phyloP scores from a whole-genome alignment of 1,140 invertebrate genomes.

The Platyscapa corneri region DNA sequence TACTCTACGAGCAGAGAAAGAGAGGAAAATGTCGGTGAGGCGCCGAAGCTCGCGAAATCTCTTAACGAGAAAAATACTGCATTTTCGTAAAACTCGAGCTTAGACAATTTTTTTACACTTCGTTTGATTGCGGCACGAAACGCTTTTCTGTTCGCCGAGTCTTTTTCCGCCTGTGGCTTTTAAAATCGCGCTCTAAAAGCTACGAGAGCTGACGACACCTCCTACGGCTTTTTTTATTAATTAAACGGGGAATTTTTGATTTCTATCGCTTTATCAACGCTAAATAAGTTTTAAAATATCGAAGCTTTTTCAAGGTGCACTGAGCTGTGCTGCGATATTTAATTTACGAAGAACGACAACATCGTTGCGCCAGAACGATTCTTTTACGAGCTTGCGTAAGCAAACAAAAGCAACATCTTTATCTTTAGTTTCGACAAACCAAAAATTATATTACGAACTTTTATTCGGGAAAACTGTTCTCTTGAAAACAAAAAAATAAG shows the following conservation, averaged over 20 bases:
- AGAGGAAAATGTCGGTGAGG: slow-evolving; percentile 20
- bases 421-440: too few relatives aligned
- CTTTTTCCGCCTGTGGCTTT: neutral
- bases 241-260: neutral
- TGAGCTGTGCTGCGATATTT: neutral
- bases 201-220: neutral
- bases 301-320: too few relatives aligned
- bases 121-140: slow-evolving; percentile 21
- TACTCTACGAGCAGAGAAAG: neutral
- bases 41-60: slow-evolving; percentile 11
- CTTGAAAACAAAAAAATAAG: too few relatives aligned
- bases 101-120: slow-evolving; percentile 41
- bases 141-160: neutral
- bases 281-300: neutral
- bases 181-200: neutral
- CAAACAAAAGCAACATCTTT: too few relatives aligned
- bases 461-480: too few relatives aligned
- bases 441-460: too few relatives aligned
- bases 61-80: slow-evolving; percentile 41
- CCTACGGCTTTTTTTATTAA: neutral
- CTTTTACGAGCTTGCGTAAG: too few relatives aligned
- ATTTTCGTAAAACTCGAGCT: slow-evolving; percentile 20
- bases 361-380: too few relatives aligned
- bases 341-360: too few relatives aligned
- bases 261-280: neutral